These are phyloP conservation scores for Agrotis puta DNA, from an alignment of 2,888 invertebrate species.

Conservation along the genomic window DNA sequence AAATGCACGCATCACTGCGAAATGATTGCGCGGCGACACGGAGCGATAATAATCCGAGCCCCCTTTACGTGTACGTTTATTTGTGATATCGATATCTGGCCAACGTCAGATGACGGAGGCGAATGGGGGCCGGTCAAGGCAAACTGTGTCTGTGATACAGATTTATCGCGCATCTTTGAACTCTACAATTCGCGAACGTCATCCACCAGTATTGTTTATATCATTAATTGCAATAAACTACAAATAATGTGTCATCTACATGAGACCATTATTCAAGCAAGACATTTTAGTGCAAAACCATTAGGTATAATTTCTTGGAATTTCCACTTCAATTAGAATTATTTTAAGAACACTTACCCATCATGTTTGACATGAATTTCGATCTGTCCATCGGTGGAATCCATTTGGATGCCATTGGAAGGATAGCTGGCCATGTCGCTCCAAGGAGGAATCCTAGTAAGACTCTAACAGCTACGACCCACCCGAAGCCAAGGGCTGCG, in stretches of 20 bases:
- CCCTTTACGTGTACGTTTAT: conserved; percentile 65
- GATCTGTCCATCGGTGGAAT: conserved; percentile 98
- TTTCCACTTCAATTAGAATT: background rate
- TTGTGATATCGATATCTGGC: conserved; percentile 58
- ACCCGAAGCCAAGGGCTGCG: conserved; percentile 93
- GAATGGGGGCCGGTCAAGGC: conserved; percentile 73
- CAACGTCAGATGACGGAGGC: conserved; percentile 64
- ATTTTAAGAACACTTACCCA: conserved; percentile 92
- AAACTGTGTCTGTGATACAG: conserved; percentile 39
- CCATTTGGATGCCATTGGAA: conserved; percentile 98
- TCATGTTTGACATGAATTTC: conserved; percentile 98
- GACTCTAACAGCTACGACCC: conserved; percentile 93
- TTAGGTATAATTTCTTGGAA: conserved; percentile 18
- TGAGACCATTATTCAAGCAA: conserved; percentile 28
- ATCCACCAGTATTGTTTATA: conserved; percentile 15
- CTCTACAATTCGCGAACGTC: conserved; percentile 61
- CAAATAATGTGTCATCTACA: conserved; percentile 16
- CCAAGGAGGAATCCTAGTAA: conserved; percentile 95
- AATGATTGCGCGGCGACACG: conserved; percentile 67
- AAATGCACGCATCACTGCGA: conserved; percentile 74
- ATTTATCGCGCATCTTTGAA: conserved; percentile 65
- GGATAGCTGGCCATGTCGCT: conserved; percentile 98
- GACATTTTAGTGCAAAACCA: conserved; percentile 10
- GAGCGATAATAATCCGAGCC: conserved; percentile 73
- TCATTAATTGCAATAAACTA: conserved; percentile 27